A percentile compares a stretch with the other conserved stretches of the same genome.
These are phyloP conservation scores for Rhabdomys dilectus DNA, from an alignment of 2,113 vertebrate species.

Conservation along the genomic window DNA sequence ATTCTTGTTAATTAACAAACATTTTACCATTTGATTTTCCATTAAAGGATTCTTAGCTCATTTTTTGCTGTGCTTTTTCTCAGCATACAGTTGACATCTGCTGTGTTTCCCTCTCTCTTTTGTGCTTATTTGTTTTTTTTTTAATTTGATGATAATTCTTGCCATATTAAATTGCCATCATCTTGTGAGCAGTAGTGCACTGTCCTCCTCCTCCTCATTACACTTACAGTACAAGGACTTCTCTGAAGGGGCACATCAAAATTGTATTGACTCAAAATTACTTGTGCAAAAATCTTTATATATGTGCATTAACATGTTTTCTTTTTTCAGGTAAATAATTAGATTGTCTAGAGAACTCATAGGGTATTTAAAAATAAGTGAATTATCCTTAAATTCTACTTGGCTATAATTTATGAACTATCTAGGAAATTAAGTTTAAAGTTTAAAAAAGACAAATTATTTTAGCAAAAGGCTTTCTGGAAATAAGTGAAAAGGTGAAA, in stretches of 20 bases:
- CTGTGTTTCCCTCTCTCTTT: neutral
- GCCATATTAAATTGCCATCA: neutral
- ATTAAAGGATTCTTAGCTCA: slow-evolving; percentile 53
- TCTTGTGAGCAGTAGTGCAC: neutral
- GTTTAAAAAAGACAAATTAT: neutral
- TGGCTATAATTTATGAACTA: neutral
- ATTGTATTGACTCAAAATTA: neutral
- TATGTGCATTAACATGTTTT: neutral
- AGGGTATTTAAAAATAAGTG: neutral
- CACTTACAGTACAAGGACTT: neutral
- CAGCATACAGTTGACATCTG: neutral
- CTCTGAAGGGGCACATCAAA: neutral
- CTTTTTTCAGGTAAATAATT: neutral
- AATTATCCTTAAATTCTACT: slow-evolving; percentile 13
- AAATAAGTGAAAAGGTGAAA: neutral
- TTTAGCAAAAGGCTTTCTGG: neutral
- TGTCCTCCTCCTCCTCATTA: neutral
- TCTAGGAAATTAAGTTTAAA: neutral
- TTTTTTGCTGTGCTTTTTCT: slow-evolving; percentile 41
- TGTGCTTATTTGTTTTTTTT: neutral
- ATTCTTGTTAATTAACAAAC: slow-evolving; percentile 70
- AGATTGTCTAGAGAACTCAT: neutral
- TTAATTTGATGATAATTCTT: neutral
- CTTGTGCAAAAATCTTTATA: neutral
- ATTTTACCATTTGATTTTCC: slow-evolving; percentile 71